A percentile compares a stretch with the other conserved stretches of the same genome.
phyloP scores from a whole-genome alignment of 2,888 invertebrate genomes.

The Noctua pronuba region DNA sequence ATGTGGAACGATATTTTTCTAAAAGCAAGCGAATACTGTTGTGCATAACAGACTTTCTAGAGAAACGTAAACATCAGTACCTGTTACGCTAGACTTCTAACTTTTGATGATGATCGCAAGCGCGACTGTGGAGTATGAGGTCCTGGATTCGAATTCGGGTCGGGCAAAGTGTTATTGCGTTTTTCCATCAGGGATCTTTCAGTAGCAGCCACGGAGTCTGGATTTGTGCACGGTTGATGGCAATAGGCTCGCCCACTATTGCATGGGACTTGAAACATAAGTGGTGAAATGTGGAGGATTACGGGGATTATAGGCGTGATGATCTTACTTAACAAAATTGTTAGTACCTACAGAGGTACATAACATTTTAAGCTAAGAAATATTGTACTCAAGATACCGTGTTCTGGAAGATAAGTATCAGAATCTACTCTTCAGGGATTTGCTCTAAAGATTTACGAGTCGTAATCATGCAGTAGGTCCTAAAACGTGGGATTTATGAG shows the following conservation, averaged over 20 bases:
- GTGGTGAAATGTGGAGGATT: too few species aligned
- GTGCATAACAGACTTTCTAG: neutral
- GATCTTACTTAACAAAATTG: neutral
- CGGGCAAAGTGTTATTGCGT: too few species aligned
- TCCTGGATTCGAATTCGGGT: too few species aligned
- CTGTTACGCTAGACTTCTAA: neutral
- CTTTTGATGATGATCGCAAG: neutral
- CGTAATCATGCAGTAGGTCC: slow-evolving; percentile 61
- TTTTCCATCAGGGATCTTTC: too few species aligned
- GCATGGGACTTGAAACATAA: too few species aligned
- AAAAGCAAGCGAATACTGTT: neutral
- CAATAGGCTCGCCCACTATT: too few species aligned
- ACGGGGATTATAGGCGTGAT: too few species aligned
- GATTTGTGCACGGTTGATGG: too few species aligned
- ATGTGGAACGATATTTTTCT: neutral
- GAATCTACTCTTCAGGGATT: slow-evolving; percentile 54
- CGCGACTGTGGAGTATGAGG: too few species aligned
- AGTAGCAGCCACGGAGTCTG: too few species aligned
- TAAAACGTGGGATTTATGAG: slow-evolving; percentile 67
- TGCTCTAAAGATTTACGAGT: slow-evolving; percentile 64
- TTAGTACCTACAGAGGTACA: neutral
- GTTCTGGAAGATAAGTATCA: slow-evolving; percentile 47
- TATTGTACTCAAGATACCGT: slow-evolving; percentile 24
- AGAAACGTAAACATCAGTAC: neutral
- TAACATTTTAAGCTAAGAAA: neutral